These are phyloP conservation scores for Oscheius sp. DNA, from an alignment of 2,888 invertebrate species.

Conservation along the genomic window DNA sequence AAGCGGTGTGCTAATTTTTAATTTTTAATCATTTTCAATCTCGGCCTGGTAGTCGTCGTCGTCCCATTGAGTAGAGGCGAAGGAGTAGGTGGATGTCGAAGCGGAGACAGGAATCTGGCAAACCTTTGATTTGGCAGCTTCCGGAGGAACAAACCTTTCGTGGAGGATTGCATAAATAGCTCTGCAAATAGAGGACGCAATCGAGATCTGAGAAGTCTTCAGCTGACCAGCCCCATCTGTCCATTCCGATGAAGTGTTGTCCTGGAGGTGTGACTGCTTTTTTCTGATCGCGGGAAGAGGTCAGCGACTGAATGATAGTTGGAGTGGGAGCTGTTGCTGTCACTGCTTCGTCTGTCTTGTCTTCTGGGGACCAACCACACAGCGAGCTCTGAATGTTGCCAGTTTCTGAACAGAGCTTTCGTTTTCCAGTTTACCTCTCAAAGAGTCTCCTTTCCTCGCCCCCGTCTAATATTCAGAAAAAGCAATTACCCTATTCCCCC, in stretches of 20 bases:
- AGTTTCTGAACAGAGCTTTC: too few species aligned
- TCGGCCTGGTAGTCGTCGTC: constrained; percentile 13
- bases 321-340: constrained; percentile 2
- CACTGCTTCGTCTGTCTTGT: background rate
- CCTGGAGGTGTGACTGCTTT: constrained; percentile 16
- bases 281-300: too few species aligned
- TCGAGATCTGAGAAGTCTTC: constrained; percentile 26
- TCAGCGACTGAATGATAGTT: too few species aligned
- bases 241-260: constrained; percentile 6
- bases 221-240: constrained; percentile 25
- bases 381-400: background rate
- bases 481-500: too few species aligned
- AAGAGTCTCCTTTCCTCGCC: too few species aligned
- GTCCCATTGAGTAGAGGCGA: constrained; percentile 25
- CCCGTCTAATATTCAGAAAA: too few species aligned
- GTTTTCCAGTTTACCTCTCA: too few species aligned
- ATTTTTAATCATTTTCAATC: constrained; percentile 1
- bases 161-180: constrained; percentile 28
- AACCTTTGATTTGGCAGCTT: background rate
- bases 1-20: background rate
- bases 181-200: constrained; percentile 16
- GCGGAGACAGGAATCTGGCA: constrained; percentile 1
- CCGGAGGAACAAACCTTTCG: background rate
- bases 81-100: constrained; percentile 16
- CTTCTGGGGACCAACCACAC: constrained; percentile 14